Evolutionary conservation across 2,113 vertebrate species (phyloP), one percentile per base, ranked within the genome.

Genomic region (Ammodytes dubius): DNA sequence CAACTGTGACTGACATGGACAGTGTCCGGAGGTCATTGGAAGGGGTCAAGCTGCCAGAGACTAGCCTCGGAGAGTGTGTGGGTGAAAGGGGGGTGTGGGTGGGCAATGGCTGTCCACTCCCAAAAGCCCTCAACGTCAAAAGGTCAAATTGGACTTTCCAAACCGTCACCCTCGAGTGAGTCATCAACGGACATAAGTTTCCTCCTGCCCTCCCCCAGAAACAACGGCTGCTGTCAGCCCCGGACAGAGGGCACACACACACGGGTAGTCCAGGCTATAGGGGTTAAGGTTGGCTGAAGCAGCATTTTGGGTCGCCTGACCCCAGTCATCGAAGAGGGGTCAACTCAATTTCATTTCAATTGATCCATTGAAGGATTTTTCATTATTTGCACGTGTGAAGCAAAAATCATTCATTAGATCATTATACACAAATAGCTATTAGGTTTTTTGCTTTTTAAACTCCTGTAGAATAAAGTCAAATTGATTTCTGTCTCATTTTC

Each of bases 121-220:
- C 73, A 60, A 27, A 42, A 82, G 58, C 57, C 35, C 57, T 27
- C 39, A 37, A 74, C 49, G 19, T 85, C 81, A 89, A 71, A 27
- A 69, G 89, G 91, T 93, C 88, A 91, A 80, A 90, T 76, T 81
- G 82, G 79, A 85, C 81, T 79, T 91, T 90, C 84, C 84, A 91
- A 90, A 90, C 88, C 71, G 79, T 87, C 88, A 79, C 78, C 78
- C 85, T 88, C 7, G 74, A 89, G 75, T 90, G 83, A 88, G 82
- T 69, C 74, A 27, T 87, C 82, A 70, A 74, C 58, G 85, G 79
- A 90, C 82, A 88, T 37, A 3, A 56, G 77, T 57, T 27, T 61
- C 74, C 77, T 77, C 79, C 66, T 45, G 50, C 78, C 71, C 60
- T 61, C 80, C 83, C 73, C 66, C 50, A 57, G 64, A 45, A 85